phyloP scores from a whole-genome alignment of 2,113 vertebrate species.

The Pelusios castaneus region DNA sequence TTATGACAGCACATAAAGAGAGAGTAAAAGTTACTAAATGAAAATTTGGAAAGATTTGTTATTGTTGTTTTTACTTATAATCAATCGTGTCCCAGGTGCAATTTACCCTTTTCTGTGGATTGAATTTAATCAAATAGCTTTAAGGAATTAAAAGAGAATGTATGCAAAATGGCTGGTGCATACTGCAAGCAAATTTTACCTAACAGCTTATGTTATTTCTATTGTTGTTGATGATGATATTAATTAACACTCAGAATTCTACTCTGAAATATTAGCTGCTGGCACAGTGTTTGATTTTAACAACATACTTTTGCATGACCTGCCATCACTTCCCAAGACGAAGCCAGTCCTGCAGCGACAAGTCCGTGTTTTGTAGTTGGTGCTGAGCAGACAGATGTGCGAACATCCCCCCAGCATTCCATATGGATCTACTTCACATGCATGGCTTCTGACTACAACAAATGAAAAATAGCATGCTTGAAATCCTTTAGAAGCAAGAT shows the following conservation, averaged over 20 bases:
- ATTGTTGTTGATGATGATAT: background rate
- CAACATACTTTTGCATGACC: slow-evolving; percentile 97
- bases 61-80: background rate
- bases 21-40: background rate
- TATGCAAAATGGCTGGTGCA: background rate
- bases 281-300: slow-evolving; percentile 30
- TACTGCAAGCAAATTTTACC: background rate
- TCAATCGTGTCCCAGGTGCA: background rate
- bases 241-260: slow-evolving; percentile 2
- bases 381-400: slow-evolving; percentile 94
- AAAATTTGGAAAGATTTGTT: background rate
- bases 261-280: background rate
- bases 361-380: slow-evolving; percentile 91
- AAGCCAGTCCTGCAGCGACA: slow-evolving; percentile 95
- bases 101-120: background rate
- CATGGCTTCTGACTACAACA: slow-evolving; percentile 88
- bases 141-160: background rate
- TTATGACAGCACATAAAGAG: background rate
- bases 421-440: slow-evolving; percentile 86
- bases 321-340: slow-evolving; percentile 88
- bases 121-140: background rate
- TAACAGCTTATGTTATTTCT: background rate
- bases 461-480: slow-evolving; percentile 52
- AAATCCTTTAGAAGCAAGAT: slow-evolving; percentile 31
- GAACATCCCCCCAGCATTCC: slow-evolving; percentile 90